Evolutionary conservation across 2,797 vertebrate species (phyloP).

Genomic region (Chromis chromis): DNA sequence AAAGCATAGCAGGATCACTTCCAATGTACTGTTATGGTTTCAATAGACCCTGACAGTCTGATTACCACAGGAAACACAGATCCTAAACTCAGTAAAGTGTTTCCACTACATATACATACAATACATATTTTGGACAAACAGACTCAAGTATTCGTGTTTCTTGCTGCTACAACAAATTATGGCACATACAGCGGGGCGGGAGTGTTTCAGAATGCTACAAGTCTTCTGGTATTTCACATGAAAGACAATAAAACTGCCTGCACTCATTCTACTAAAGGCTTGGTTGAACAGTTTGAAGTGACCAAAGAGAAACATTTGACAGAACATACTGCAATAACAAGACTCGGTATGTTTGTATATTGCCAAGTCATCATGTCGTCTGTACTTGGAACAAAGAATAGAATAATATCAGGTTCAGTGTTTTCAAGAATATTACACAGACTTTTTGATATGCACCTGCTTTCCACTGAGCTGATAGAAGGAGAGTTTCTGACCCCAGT

Average conservation of each 20-base stretch:
- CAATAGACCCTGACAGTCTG: constrained; percentile 65
- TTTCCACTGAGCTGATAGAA: constrained; percentile 99
- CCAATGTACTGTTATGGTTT: constrained; percentile 67
- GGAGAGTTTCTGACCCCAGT: constrained; percentile 97
- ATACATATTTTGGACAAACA: constrained; percentile 35
- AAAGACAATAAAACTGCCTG: constrained; percentile 5
- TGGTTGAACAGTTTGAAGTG: neutral
- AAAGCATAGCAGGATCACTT: constrained; percentile 68
- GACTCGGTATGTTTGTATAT: neutral
- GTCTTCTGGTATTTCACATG: constrained; percentile 17
- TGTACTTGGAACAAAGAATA: neutral
- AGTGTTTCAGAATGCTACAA: constrained; percentile 5
- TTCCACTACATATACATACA: constrained; percentile 9
- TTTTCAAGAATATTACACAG: neutral
- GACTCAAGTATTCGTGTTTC: constrained; percentile 14
- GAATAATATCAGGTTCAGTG: neutral
- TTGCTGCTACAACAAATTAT: constrained; percentile 28
- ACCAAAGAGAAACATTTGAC: neutral
- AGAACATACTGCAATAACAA: neutral
- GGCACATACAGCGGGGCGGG: neutral
- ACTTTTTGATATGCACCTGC: constrained; percentile 85
- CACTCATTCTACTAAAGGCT: constrained; percentile 6
- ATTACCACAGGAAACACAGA: constrained; percentile 65
- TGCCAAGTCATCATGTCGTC: neutral
- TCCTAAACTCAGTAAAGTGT: constrained; percentile 50